Base-by-base conservation (phyloP, 2,888 invertebrate genomes). In the Punctoribates punctum region DNA sequence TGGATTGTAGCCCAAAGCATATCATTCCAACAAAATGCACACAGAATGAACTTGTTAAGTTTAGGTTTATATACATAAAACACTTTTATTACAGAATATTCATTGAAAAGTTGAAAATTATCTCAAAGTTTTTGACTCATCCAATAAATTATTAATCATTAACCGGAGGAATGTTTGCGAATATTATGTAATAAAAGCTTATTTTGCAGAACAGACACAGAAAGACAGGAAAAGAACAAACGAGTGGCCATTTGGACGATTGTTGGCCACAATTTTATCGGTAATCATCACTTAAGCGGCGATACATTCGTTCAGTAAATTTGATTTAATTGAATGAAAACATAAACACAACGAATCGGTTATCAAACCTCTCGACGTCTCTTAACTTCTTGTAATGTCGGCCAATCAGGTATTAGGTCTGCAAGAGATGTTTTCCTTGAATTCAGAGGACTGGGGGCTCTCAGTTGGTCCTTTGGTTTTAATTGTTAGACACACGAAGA, bases 341-440 rank as follows among this genome's bases (percentile, higher is more conserved):
- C 13, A 46, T n/a, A 75, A 70, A 65, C 42, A 38, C 34, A 48
- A 75, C 70, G 46, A 67, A 15, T 38, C 62, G 46, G 67, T 54
- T 67, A 72, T 78, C 80, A 79, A 80, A 82, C 82, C 81, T 81
- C 81, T 75, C 80, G 77, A 60, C 79, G 79, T 78, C 77, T 81
- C 76, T 80, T 80, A 74, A 80, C 79, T 74, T 80, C 80, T 75
- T 81, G 82, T 25, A 91, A 88, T 82, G 84, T 88, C 83, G 91
- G 91, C 90, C 91, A 91, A 87, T 91, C 91, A 82, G 89, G 89
- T 85, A 91, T 89, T 84, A 91, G 80, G 73, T 85, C 85, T 42
- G 83, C 83, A 77, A 83, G 80, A 27, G 83, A 83, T 60, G 80
- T 79, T 62, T 83, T 79, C 73, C 83, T 80, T 73, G 78, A 79